Evolutionary conservation across 2,888 invertebrate species (phyloP), one percentile per base, ranked within the genome.

Genomic region (Tetragonula carbonaria): DNA sequence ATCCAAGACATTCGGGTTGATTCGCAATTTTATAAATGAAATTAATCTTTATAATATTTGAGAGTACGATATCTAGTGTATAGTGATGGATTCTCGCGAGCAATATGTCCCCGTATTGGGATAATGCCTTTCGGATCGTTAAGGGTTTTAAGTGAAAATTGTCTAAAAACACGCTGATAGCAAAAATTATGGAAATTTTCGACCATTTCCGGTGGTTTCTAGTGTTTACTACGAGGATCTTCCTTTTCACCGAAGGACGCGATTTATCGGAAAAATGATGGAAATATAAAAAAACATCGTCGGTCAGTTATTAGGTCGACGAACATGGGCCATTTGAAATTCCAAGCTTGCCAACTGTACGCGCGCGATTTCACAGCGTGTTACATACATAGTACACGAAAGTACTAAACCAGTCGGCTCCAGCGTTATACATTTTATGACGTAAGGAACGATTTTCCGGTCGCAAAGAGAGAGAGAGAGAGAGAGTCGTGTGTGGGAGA

Each of bases 311-410:
- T 59, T 50, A 21, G n/a, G 13, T 62, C 50, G 6, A 45, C 45
- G n/a, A 73, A 28, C 0, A 62, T 50, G 72, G 2, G 38, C 45
- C n/a, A 74, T 74, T 75, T 75, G 57, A 57, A 57, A 67, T 75
- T 57, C 21, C 59, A 59, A 57, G 8, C 16, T 51, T 57, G 18
- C 23, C 18, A 21, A 75, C 28, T 68, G 50, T 16, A 28, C 50
- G 66, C 45, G 45, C 57, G 13, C 45, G 66, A 28, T 16, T 16
- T 57, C 59, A n/a, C 28, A 50, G 13, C 45, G 66, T 16, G 28
- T 28, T 28, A 33, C 11, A 8, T 4, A 18, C 4, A 23, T 28
- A 28, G 13, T 28, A 5, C 28, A 57, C 16, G 4, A 55, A 21
- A 57, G n/a, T 67, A 66, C n/a, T 63, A 45, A 66, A 45, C 62